Percentiles rank a stretch among this genome's conserved stretches.
Evolutionary conservation across 2,797 vertebrate genomes (phyloP).

Genomic region (Neostethus bicornis): DNA sequence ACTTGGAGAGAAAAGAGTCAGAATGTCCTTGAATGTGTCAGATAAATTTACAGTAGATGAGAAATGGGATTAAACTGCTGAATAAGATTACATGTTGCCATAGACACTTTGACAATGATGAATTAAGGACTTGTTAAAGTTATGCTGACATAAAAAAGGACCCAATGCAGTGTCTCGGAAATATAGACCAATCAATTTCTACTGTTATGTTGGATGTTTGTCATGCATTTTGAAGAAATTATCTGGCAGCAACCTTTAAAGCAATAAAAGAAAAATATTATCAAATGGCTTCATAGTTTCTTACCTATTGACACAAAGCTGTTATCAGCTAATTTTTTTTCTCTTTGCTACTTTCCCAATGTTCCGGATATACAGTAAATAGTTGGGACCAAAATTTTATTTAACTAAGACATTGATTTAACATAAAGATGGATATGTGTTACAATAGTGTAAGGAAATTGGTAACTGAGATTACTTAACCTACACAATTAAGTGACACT

Average conservation of each 20-base stretch:
- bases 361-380: no score
- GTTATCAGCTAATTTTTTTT: no score
- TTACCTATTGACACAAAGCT: conserved; percentile 57
- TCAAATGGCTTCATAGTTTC: conserved; percentile 32
- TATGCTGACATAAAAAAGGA: conserved; percentile 31
- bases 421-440: not conserved
- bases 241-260: conserved; percentile 37
- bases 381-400: no score
- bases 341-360: no score
- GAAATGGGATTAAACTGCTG: conserved; percentile 38
- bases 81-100: conserved; percentile 38
- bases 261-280: conserved; percentile 24
- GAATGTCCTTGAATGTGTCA: conserved; percentile 25
- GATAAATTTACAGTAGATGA: conserved; percentile 22
- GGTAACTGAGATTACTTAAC: no score
- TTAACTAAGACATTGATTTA: no score
- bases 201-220: conserved; percentile 7
- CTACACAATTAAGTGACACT: not conserved
- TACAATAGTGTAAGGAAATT: no score
- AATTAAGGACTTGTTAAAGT: conserved; percentile 5
- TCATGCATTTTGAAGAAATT: conserved; percentile 16
- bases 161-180: conserved; percentile 5
- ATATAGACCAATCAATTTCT: not conserved
- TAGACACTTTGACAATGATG: conserved; percentile 26
- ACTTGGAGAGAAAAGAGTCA: conserved; percentile 2